A percentile compares a stretch with the other conserved stretches of the same genome.
phyloP scores from a whole-genome alignment of 2,888 invertebrate species.

The Cremastinae sp. region DNA sequence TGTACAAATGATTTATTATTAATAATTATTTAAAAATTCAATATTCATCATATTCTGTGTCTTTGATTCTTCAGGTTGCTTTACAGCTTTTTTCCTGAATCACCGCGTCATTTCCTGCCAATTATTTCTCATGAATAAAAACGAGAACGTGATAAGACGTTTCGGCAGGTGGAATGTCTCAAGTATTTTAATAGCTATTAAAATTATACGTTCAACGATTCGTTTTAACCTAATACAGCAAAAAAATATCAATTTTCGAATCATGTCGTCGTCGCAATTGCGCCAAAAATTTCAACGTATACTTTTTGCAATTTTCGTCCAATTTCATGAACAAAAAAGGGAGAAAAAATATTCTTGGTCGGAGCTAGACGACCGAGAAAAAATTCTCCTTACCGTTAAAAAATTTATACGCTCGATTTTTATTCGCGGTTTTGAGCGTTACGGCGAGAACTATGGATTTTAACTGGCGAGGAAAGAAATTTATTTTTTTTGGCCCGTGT shows the following conservation, averaged over 20 bases:
- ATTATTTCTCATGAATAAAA: slow-evolving; percentile 13
- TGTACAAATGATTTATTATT: neutral
- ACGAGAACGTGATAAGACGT: slow-evolving; percentile 51
- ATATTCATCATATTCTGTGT: slow-evolving; percentile 5
- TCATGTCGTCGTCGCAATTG: no score
- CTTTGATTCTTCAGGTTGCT: no score
- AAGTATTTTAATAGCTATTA: slow-evolving; percentile 63
- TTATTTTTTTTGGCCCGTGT: neutral
- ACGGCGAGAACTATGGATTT: no score
- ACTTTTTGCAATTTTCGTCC: no score
- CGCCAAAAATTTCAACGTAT: neutral
- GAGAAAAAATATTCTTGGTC: no score
- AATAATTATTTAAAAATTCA: neutral
- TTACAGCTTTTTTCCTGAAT: neutral
- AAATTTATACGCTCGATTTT: neutral
- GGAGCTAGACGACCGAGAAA: no score
- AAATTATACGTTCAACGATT: slow-evolving; percentile 12
- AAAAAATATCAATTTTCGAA: slow-evolving; percentile 14
- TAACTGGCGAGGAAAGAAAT: neutral
- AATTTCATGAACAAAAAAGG: no score
- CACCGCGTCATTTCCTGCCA: no score
- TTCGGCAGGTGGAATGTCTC: slow-evolving; percentile 68
- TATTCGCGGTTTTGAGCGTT: no score
- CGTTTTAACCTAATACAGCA: slow-evolving; percentile 16
- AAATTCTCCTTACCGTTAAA: no score